A percentile compares a stretch with the other conserved stretches of the same genome.
These are phyloP conservation scores for Cataglyphis cursor DNA, from an alignment of 2,888 invertebrate species.

Conservation along the genomic window DNA sequence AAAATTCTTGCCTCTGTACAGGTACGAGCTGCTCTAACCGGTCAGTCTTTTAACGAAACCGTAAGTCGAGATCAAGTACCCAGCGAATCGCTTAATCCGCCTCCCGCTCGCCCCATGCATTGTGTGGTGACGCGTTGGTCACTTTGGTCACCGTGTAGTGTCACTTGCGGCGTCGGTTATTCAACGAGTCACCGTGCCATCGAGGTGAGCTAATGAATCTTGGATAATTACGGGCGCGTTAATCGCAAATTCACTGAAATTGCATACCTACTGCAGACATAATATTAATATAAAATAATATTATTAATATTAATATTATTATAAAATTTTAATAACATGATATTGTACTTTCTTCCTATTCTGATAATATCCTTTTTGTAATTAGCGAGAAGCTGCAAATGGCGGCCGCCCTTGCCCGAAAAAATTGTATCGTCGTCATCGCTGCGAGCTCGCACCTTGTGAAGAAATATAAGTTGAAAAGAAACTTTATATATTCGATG, in stretches of 20 bases:
- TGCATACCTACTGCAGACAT: background rate
- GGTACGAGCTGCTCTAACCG: conserved; percentile 77
- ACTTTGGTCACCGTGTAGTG: conserved; percentile 94
- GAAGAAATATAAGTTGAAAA: conserved; percentile 62
- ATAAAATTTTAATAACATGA: background rate
- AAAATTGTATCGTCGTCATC: conserved; percentile 88
- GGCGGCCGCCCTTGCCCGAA: conserved; percentile 90
- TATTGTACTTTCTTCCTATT: background rate
- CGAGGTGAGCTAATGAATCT: conserved; percentile 86
- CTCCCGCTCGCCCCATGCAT: conserved; percentile 86
- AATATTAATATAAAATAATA: background rate
- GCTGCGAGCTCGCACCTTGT: conserved; percentile 87
- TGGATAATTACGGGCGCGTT: background rate
- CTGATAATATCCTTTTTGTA: background rate
- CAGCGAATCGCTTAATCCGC: conserved; percentile 40
- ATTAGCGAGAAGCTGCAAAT: conserved; percentile 88
- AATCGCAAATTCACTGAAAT: background rate
- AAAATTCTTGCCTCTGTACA: conserved; percentile 49
- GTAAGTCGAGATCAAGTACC: conserved; percentile 8
- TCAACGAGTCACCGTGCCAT: conserved; percentile 90
- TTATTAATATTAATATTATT: background rate
- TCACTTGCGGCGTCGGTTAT: conserved; percentile 92
- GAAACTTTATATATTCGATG: background rate
- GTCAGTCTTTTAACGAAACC: conserved; percentile 64
- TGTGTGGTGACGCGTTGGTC: conserved; percentile 94